Evolutionary conservation across 2,797 vertebrate genomes (phyloP).

Genomic region (Pangasius krempfi): DNA sequence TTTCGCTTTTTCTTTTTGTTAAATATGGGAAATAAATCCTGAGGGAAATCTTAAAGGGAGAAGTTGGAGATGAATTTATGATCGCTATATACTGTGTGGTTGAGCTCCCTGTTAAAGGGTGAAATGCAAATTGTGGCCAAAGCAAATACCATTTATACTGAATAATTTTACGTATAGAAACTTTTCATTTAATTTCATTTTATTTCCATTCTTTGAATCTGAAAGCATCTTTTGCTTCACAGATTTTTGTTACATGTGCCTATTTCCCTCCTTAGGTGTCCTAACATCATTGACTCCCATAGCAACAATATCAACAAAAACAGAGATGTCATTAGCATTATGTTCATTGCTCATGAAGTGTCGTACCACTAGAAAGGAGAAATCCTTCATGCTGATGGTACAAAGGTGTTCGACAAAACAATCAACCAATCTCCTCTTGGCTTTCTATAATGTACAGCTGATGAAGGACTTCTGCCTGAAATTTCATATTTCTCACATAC

Average conservation of each 20-base stretch:
- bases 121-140: neutral
- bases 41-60: neutral
- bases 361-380: neutral
- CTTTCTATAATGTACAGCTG: neutral
- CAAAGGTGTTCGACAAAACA: too few relatives aligned
- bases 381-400: neutral
- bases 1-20: neutral
- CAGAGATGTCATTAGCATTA: neutral
- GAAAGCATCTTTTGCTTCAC: too few relatives aligned
- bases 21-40: neutral
- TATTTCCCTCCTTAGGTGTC: too few relatives aligned
- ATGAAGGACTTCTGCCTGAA: neutral
- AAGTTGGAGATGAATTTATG: neutral
- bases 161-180: neutral
- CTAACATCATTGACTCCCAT: too few relatives aligned
- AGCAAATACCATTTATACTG: neutral
- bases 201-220: too few relatives aligned
- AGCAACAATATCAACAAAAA: neutral
- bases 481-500: neutral
- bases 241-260: too few relatives aligned
- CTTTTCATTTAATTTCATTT: too few relatives aligned
- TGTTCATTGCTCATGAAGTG: neutral
- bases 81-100: neutral
- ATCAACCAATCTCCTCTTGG: neutral
- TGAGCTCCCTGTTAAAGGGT: neutral